A percentile compares a stretch with the other conserved stretches of the same genome.
Evolutionary conservation across 2,113 vertebrate species (phyloP).

Genomic region (Coptodon rendalli): DNA sequence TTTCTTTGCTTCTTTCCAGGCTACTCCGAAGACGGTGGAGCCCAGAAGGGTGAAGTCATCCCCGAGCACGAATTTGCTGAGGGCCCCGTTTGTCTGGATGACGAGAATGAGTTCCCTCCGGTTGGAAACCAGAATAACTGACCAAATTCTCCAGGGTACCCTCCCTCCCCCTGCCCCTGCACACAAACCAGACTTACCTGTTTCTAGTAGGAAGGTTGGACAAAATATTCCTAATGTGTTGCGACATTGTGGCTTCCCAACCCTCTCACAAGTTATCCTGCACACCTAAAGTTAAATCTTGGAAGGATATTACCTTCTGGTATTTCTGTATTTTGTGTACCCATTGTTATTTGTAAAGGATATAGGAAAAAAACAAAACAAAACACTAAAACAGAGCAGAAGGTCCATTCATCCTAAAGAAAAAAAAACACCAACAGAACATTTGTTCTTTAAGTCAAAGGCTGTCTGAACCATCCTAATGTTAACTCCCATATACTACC

Average conservation of each 20-base stretch:
- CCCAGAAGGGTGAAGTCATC: conserved; percentile 86
- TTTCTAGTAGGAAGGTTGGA: conserved; percentile 1
- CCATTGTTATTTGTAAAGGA: not conserved
- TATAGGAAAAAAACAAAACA: not conserved
- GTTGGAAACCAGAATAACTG: conserved; percentile 84
- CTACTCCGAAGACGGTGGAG: conserved; percentile 89
- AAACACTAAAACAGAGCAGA: not conserved
- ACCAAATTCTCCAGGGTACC: conserved; percentile 5
- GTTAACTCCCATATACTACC: not conserved
- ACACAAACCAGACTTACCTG: conserved; percentile 10
- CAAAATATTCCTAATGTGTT: conserved; percentile 10
- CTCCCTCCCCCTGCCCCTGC: not conserved
- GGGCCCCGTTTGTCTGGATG: conserved; percentile 86
- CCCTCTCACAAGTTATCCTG: not conserved
- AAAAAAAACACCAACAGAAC: not conserved
- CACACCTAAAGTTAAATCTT: conserved; percentile 24
- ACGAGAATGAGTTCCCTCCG: conserved; percentile 91
- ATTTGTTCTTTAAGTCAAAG: not conserved
- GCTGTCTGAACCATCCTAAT: not conserved
- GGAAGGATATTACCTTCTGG: conserved; percentile 13
- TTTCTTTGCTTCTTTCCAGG: conserved; percentile 69
- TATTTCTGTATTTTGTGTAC: conserved; percentile 1
- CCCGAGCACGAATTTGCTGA: conserved; percentile 91
- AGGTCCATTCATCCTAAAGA: not conserved
- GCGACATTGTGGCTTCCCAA: not conserved